These are phyloP conservation scores for Zaprionus tsacasi DNA, from an alignment of 1,140 invertebrate species.

Conservation along the genomic window DNA sequence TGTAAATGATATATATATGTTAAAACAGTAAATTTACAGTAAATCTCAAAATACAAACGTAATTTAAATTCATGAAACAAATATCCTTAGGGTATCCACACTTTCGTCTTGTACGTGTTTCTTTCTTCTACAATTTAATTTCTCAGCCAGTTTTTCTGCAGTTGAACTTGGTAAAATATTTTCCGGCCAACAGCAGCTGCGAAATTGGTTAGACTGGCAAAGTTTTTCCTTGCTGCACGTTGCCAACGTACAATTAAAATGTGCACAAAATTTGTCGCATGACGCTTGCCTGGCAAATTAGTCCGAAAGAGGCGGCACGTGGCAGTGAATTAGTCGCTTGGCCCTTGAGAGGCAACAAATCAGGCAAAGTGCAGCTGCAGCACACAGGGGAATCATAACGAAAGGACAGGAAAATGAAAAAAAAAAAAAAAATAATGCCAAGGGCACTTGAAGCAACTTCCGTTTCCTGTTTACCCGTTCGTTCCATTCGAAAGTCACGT, in stretches of 20 bases:
- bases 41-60: too few species aligned
- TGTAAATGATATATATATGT: too few species aligned
- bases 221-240: slow-evolving; percentile 18
- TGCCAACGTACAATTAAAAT: slow-evolving; percentile 62
- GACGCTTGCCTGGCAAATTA: slow-evolving; percentile 20
- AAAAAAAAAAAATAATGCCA: neutral
- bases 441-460: slow-evolving; percentile 16
- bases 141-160: slow-evolving; percentile 38
- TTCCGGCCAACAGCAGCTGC: neutral
- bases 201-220: slow-evolving; percentile 11
- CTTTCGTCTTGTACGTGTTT: neutral
- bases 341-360: slow-evolving; percentile 29
- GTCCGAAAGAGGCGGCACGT: slow-evolving; percentile 49
- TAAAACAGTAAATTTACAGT: too few species aligned
- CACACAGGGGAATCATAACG: neutral
- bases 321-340: slow-evolving; percentile 41
- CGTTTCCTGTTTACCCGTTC: neutral
- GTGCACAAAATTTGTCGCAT: slow-evolving; percentile 30
- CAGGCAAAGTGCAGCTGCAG: slow-evolving; percentile 50
- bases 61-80: neutral
- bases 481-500: slow-evolving; percentile 57
- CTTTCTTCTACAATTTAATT: slow-evolving; percentile 1
- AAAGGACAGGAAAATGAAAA: neutral
- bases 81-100: neutral
- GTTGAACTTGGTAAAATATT: slow-evolving; percentile 1